phyloP scores from a whole-genome alignment of 2,113 vertebrate species.

The Lamprotornis superbus region DNA sequence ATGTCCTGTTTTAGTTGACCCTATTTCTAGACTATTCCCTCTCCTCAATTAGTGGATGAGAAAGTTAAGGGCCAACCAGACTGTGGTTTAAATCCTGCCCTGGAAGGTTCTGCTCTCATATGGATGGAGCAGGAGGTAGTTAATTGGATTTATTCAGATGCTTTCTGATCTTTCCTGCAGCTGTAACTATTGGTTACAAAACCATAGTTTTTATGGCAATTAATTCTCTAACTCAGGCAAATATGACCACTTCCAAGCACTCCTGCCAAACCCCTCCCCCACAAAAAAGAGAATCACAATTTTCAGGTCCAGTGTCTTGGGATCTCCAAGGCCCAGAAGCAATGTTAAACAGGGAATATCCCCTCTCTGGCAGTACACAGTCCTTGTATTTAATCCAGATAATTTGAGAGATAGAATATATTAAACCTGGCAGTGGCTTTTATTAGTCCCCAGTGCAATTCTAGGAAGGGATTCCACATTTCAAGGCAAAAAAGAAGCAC shows the following conservation, averaged over 20 bases:
- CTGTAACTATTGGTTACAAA: slow-evolving; percentile 53
- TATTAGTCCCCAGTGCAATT: slow-evolving; percentile 36
- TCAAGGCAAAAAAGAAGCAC: slow-evolving; percentile 9
- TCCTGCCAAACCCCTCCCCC: slow-evolving; percentile 23
- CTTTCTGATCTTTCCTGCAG: slow-evolving; percentile 41
- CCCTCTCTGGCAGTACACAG: slow-evolving; percentile 13
- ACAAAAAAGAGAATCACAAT: neutral
- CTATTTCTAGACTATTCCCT: neutral
- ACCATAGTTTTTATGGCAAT: slow-evolving; percentile 20
- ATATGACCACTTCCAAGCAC: slow-evolving; percentile 33
- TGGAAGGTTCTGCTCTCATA: neutral
- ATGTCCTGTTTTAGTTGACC: accelerated
- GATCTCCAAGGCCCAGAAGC: slow-evolving; percentile 29
- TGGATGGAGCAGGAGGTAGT: neutral
- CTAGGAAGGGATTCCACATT: slow-evolving; percentile 51
- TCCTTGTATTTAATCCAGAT: slow-evolving; percentile 44
- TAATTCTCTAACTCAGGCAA: slow-evolving; percentile 26
- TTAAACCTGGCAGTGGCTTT: slow-evolving; percentile 43
- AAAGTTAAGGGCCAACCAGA: neutral
- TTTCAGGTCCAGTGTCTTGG: slow-evolving; percentile 33
- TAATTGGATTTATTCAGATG: slow-evolving; percentile 20
- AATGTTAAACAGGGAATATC: slow-evolving; percentile 26
- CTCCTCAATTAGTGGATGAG: neutral
- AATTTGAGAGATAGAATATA: slow-evolving; percentile 49
- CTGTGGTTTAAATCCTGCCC: neutral